Percentiles rank a stretch among this genome's conserved stretches.
Evolutionary conservation across 2,113 vertebrate species (phyloP).

Genomic region (Elephas maximus): DNA sequence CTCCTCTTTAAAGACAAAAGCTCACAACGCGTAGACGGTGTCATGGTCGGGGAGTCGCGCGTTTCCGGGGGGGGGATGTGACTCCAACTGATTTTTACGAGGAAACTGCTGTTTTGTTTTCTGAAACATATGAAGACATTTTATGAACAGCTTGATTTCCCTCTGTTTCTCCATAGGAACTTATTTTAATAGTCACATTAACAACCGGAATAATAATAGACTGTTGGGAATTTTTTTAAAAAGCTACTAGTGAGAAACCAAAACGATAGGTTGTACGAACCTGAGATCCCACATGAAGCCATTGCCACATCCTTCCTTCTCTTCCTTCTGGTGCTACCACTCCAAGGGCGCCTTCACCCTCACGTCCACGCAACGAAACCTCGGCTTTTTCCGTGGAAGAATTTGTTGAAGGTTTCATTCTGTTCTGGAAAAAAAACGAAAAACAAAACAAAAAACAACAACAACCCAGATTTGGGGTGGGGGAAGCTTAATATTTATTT

Average conservation of each 20-base stretch:
- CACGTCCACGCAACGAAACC: conserved; percentile 80
- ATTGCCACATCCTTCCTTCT: conserved; percentile 83
- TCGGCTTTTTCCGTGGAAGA: conserved; percentile 83
- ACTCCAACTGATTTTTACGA: background rate
- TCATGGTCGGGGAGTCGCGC: conserved; percentile 41
- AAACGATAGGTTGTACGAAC: conserved; percentile 83
- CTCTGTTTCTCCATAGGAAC: conserved; percentile 70
- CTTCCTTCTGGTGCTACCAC: conserved; percentile 90
- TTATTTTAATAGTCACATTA: conserved; percentile 80
- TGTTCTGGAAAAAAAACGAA: conserved; percentile 74
- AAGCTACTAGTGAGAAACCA: conserved; percentile 85
- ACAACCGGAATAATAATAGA: conserved; percentile 71
- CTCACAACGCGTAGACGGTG: conserved; percentile 43
- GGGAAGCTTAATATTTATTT: conserved; percentile 81
- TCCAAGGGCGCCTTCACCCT: conserved; percentile 87
- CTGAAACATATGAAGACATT: conserved; percentile 72
- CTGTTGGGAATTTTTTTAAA: conserved; percentile 68
- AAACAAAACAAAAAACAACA: conserved; percentile 21
- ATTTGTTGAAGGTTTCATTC: conserved; percentile 82
- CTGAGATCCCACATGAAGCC: conserved; percentile 84
- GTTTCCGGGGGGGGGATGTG: conserved; percentile 63
- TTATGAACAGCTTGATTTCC: conserved; percentile 75
- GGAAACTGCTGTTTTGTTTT: conserved; percentile 80
- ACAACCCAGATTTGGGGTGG: background rate
- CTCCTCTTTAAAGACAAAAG: conserved; percentile 65